These are phyloP conservation scores for Carassius auratus DNA, from an alignment of 2,113 vertebrate genomes.

Conservation along the genomic window DNA sequence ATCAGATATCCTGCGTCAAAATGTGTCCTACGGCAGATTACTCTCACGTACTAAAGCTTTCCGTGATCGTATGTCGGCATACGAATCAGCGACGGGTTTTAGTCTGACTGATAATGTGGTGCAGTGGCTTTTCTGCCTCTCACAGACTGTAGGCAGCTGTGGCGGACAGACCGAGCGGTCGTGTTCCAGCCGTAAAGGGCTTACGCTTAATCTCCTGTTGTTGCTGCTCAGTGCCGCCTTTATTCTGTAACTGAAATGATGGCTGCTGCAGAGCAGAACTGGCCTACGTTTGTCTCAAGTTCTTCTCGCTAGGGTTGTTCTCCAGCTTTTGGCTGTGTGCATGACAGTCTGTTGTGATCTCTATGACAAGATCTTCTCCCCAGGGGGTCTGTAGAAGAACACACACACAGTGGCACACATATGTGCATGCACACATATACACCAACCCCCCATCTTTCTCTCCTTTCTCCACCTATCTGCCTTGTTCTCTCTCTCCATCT, in stretches of 20 bases:
- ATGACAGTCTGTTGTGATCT: slow-evolving; percentile 78
- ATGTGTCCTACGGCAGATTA: slow-evolving; percentile 36
- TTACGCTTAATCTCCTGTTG: slow-evolving; percentile 54
- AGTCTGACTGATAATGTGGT: slow-evolving; percentile 1
- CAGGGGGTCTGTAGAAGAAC: slow-evolving; percentile 59
- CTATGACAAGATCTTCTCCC: slow-evolving; percentile 71
- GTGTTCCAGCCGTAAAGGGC: slow-evolving; percentile 39
- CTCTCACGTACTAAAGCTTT: background rate
- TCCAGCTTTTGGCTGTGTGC: slow-evolving; percentile 66
- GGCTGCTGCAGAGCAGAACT: slow-evolving; percentile 51
- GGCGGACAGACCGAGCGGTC: slow-evolving; percentile 1
- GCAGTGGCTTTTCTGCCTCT: background rate
- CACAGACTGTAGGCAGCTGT: slow-evolving; percentile 17
- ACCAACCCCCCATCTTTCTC: slow-evolving; percentile 58
- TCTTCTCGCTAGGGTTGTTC: slow-evolving; percentile 61
- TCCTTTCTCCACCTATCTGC: slow-evolving; percentile 47
- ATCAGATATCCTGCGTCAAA: slow-evolving; percentile 29
- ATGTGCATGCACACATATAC: slow-evolving; percentile 22
- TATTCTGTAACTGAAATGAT: slow-evolving; percentile 48
- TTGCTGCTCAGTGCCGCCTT: slow-evolving; percentile 34
- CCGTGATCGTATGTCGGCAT: background rate
- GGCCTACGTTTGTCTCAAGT: slow-evolving; percentile 64
- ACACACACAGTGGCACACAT: slow-evolving; percentile 52
- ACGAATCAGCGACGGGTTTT: background rate
- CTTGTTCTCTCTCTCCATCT: slow-evolving; percentile 53